Conservation (phyloP, 2,888 invertebrate species). For the Myathropa florea region DNA sequence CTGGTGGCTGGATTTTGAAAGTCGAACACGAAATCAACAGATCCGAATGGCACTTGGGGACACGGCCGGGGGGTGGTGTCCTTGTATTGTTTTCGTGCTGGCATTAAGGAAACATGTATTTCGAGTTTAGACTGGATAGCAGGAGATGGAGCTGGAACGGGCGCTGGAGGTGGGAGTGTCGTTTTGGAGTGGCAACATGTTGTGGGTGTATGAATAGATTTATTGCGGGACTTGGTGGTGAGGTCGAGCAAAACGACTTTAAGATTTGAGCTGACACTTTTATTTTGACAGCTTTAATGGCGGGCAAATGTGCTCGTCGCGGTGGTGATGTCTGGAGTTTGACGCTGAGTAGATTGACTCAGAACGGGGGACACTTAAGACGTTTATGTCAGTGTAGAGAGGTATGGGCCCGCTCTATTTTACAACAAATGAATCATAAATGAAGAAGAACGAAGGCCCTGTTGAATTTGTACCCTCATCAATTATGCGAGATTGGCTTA, state of each 20-base stretch:
- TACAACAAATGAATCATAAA: too few relatives aligned
- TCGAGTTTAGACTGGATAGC: conserved; percentile 23
- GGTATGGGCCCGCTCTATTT: too few relatives aligned
- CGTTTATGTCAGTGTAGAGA: too few relatives aligned
- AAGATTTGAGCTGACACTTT: conserved; percentile 4
- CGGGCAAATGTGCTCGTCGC: neutral
- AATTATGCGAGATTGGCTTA: too few relatives aligned
- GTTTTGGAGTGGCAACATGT: conserved; percentile 24
- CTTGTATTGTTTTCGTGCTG: conserved; percentile 14
- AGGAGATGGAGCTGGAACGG: neutral
- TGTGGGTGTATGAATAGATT: conserved; percentile 23
- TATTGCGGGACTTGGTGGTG: conserved; percentile 20
- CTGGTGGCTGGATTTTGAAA: conserved; percentile 40
- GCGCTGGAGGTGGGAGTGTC: neutral
- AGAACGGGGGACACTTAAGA: neutral
- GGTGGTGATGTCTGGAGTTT: neutral
- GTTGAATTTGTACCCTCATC: too few relatives aligned
- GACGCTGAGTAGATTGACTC: neutral
- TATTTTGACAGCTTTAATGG: conserved; percentile 26
- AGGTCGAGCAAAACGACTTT: neutral
- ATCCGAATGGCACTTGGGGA: conserved; percentile 36
- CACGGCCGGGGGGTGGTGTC: neutral
- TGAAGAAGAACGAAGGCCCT: too few relatives aligned
- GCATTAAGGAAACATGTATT: conserved; percentile 29
- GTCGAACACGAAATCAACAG: conserved; percentile 59